Percentiles rank a stretch among this genome's conserved stretches.
Evolutionary conservation across 2,797 vertebrate genomes (phyloP).

Genomic region (Sebastes matsubarae): DNA sequence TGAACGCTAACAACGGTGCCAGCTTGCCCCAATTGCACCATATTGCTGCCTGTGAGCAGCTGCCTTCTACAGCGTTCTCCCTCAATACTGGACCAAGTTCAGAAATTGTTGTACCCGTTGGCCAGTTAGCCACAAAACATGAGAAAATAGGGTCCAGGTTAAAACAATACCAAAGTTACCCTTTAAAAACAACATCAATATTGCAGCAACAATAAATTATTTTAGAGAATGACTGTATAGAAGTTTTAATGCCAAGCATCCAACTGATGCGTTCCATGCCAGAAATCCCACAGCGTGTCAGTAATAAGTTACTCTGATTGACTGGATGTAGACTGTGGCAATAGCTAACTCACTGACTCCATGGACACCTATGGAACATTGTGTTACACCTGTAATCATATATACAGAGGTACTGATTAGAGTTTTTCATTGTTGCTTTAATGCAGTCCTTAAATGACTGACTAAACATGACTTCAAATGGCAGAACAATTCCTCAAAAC

Average conservation of each 20-base stretch:
- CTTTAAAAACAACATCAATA: neutral
- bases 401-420: neutral
- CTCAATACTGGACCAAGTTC: neutral
- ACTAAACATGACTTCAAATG: neutral
- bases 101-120: neutral
- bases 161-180: neutral
- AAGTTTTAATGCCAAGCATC: neutral
- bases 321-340: neutral
- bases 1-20: neutral
- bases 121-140: neutral
- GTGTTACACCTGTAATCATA: neutral
- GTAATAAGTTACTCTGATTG: neutral
- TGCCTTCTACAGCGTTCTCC: neutral
- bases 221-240: neutral
- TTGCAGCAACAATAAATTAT: neutral
- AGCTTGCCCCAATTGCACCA: neutral
- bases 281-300: neutral
- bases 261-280: neutral
- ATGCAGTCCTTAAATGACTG: neutral
- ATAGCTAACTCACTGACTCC: too few relatives aligned
- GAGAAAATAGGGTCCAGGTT: neutral
- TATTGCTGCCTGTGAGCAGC: neutral
- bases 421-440: neutral
- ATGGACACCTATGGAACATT: neutral
- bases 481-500: neutral